Evolutionary conservation across 2,888 invertebrate genomes (phyloP), one percentile per base, ranked within the genome.

Genomic region (Synergus itoensis): DNA sequence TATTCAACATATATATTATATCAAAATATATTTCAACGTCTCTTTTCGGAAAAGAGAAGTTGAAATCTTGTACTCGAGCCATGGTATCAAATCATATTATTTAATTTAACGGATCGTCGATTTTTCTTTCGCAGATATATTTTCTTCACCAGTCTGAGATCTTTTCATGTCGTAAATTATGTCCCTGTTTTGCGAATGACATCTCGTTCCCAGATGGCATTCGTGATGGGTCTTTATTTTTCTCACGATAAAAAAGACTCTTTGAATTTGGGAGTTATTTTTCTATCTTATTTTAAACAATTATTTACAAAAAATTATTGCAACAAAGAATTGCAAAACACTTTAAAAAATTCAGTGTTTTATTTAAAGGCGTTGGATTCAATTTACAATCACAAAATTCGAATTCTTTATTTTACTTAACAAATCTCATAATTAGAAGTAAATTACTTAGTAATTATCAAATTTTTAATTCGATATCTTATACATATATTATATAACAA

Each of bases 81-180:
- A 16, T 48, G 76, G 80, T 80, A 77, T 78, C 69, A 79, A 82
- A 82, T 82, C 80, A 82, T 82, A 80, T 82, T 79, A 48, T 48
- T 48, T 82, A 82, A 82, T 82, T 82, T 78, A 80, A 82, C 82
- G 80, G 80, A 79, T 82, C 82, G 82, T 65, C 76, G 80, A 78
- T 76, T 80, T 80, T 78, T 78, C 79, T 82, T 82, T 81, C 80
- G 78, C 80, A 76, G 80, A 78, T 77, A 77, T 79, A 77, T 79
- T 79, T n/a, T 48, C 48, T n/a, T 48, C 48, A 48, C 80, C 76
- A 76, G 53, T 63, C 78, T 73, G 73, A 79, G 60, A 78, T 76
- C 76, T 77, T 77, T 80, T 65, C 80, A 48, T 64, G 45, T 77
- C 60, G 80, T 64, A 78, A 81, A 82, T 82, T 82, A 82, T 80